phyloP scores from a whole-genome alignment of 2,113 vertebrate genomes.

The Anseranas semipalmata region DNA sequence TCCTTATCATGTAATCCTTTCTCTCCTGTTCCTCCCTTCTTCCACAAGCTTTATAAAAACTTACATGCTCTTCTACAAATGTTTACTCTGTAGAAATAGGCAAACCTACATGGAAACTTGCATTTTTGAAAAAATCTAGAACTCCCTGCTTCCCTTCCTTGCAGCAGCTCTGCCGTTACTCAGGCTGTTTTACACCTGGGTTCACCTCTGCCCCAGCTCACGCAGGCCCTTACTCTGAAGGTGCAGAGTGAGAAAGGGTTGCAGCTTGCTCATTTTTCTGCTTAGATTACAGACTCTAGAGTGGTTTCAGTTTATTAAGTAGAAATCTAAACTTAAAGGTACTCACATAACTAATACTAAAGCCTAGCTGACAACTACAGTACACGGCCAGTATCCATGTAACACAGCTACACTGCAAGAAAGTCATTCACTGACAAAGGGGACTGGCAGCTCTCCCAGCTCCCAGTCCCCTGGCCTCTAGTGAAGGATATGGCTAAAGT shows the following conservation, averaged over 20 bases:
- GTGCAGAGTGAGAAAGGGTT: not conserved
- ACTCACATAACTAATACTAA: not conserved
- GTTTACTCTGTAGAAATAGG: not conserved
- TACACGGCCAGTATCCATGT: not conserved
- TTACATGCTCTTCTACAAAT: not conserved
- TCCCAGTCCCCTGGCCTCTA: not conserved
- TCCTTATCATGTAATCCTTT: not conserved
- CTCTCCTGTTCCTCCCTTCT: not conserved
- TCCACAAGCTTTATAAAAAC: not conserved
- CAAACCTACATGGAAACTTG: not conserved
- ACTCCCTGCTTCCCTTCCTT: not conserved
- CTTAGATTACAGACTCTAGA: not conserved
- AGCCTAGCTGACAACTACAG: not conserved
- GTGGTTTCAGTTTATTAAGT: not conserved
- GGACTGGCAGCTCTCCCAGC: not conserved
- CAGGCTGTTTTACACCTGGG: not conserved
- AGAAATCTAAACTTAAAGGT: not conserved
- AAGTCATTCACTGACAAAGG: not conserved
- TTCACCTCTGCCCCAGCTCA: not conserved
- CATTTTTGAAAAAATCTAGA: not conserved
- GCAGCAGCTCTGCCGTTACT: not conserved
- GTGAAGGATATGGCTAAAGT: not conserved
- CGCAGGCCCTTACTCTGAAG: not conserved
- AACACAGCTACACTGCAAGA: not conserved
- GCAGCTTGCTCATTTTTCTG: not conserved